These are phyloP conservation scores for Bugula neritina DNA, from an alignment of 2,888 invertebrate species.

Conservation along the genomic window DNA sequence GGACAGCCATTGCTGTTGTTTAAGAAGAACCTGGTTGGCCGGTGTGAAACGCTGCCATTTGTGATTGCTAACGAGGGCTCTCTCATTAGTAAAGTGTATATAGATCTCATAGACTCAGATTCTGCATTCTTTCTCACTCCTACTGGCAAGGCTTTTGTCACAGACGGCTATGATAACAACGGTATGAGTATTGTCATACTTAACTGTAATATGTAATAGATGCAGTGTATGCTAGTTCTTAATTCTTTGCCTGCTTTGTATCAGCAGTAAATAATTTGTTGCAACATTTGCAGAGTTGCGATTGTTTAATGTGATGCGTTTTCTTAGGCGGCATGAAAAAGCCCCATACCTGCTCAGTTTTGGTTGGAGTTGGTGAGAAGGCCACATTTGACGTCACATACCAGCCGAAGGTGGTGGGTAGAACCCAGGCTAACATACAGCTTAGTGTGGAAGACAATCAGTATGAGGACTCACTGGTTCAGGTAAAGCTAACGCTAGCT, in stretches of 20 bases:
- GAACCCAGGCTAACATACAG: conserved; percentile 52
- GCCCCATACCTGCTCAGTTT: conserved; percentile 50
- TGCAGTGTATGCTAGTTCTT: background rate
- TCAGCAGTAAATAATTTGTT: no score
- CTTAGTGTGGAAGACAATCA: conserved; percentile 59
- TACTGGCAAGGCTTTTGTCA: conserved; percentile 30
- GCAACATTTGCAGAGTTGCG: no score
- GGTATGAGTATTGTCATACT: background rate
- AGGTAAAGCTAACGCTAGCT: no score
- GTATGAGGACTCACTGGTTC: conserved; percentile 58
- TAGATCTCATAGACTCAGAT: conserved; percentile 51
- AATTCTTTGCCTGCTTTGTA: background rate
- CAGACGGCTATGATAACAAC: conserved; percentile 31
- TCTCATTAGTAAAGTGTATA: conserved; percentile 52
- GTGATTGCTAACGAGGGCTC: conserved; percentile 51
- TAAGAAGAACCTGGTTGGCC: conserved; percentile 45
- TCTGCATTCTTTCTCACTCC: conserved; percentile 44
- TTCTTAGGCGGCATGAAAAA: conserved; percentile 17
- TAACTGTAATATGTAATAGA: background rate
- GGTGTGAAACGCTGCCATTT: conserved; percentile 43
- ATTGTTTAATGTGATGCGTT: no score
- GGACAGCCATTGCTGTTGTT: conserved; percentile 52
- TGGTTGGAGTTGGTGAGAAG: conserved; percentile 44
- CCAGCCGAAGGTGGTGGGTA: conserved; percentile 39
- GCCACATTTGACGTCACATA: conserved; percentile 46